Percentiles rank a stretch among this genome's conserved stretches.
Evolutionary conservation across 2,888 invertebrate genomes (phyloP).

Genomic region (Troilus luridus): DNA sequence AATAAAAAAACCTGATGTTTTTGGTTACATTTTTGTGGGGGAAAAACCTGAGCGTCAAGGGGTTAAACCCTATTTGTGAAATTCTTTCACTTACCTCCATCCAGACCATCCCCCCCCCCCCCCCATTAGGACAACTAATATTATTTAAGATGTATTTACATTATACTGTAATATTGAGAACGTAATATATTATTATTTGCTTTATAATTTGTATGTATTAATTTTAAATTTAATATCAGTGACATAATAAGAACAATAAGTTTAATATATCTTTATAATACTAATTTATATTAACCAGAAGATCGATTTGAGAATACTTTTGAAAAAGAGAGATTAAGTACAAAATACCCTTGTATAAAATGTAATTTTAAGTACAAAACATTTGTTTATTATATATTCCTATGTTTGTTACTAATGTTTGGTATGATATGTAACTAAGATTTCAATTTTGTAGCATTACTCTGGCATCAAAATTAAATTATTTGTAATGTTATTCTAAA

Average conservation of each 20-base stretch:
- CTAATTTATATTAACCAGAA: not conserved
- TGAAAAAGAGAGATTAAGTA: not conserved
- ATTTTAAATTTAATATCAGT: not conserved
- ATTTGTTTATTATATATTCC: slow-evolving; percentile 23
- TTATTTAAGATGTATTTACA: not conserved
- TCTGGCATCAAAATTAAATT: slow-evolving; percentile 4
- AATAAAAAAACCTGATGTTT: no score
- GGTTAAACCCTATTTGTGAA: no score
- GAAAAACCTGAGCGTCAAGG: no score
- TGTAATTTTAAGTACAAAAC: slow-evolving; percentile 36
- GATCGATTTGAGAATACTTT: not conserved
- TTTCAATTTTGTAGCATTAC: not conserved
- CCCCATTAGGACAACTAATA: no score
- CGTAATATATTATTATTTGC: not conserved
- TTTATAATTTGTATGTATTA: not conserved
- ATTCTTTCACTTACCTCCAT: no score
- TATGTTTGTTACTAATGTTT: slow-evolving; percentile 1
- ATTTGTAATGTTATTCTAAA: slow-evolving; percentile 25
- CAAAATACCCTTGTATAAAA: not conserved
- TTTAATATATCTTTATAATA: slow-evolving; percentile 13
- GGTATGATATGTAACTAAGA: not conserved
- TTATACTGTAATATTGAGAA: not conserved
- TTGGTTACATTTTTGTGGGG: no score
- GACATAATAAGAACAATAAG: not conserved
- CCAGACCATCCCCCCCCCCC: no score